A percentile compares a stretch with the other conserved stretches of the same genome.
Conservation (phyloP, 2,113 vertebrate genomes). For the Takifugu bimaculatus region DNA sequence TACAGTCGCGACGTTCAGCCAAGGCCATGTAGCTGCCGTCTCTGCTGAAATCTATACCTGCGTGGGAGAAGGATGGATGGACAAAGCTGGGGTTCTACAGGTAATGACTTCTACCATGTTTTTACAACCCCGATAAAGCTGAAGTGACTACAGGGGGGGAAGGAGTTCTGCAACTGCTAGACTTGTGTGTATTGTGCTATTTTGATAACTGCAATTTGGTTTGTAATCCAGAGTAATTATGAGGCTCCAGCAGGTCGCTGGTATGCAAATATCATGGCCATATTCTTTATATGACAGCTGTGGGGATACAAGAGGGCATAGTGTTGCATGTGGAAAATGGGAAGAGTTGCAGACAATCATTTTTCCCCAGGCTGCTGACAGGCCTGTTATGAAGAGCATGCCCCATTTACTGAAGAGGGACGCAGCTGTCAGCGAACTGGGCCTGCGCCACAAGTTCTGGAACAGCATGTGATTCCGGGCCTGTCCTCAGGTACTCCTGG, state of each 20-base stretch:
- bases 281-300: slow-evolving; percentile 51
- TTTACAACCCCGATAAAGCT: neutral
- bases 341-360: slow-evolving; percentile 61
- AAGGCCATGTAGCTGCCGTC: slow-evolving; percentile 92
- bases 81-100: neutral
- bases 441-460: slow-evolving; percentile 60
- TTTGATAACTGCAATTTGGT: slow-evolving; percentile 4
- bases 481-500: slow-evolving; percentile 58
- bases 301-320: slow-evolving; percentile 31
- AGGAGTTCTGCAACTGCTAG: too few relatives aligned
- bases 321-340: slow-evolving; percentile 50
- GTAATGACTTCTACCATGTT: neutral
- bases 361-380: slow-evolving; percentile 68
- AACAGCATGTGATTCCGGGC: slow-evolving; percentile 49
- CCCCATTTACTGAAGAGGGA: slow-evolving; percentile 61
- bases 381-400: slow-evolving; percentile 69
- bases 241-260: slow-evolving; percentile 18
- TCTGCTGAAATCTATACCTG: slow-evolving; percentile 88
- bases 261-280: slow-evolving; percentile 31
- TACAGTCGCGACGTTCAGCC: slow-evolving; percentile 92
- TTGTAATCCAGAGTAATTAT: slow-evolving; percentile 22
- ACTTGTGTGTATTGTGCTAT: neutral
- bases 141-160: neutral
- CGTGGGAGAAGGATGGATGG: slow-evolving; percentile 5
- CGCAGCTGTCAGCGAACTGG: slow-evolving; percentile 67